Base-by-base conservation (phyloP, 2,888 invertebrate genomes). In the Epinotia demarniana region DNA sequence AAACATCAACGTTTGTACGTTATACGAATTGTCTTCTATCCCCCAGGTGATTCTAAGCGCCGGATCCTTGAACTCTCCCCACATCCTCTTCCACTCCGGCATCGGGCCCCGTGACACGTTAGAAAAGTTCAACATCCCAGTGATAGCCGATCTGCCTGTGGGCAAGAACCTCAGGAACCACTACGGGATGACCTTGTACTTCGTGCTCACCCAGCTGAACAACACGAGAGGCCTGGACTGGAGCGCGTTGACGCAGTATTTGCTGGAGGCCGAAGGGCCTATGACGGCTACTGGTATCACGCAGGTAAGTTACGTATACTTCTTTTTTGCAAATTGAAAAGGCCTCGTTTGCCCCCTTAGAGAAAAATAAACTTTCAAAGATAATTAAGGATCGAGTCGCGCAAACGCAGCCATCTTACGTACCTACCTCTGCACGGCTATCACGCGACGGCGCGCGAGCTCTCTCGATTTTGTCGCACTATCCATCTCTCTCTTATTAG, bases 111-210 rank as follows among this genome's bases (percentile, higher is more conserved):
- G 89, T 78, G 87, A 92, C 0, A 94, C 94, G 57, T 83, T 96
- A 1, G 83, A 91, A 5, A 84, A 88, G 23, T 90, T 95, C 33
- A 89, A 93, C 12, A 94, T 96, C 53, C 91, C 92, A 3, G 89
- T 95, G 16, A 83, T 95, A n/a, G 95, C 95, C 33, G 94, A 96
- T 79, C 88, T 96, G 11, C 96, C 96, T 0, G 96, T 96, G 0
- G 96, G 96, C 0, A 87, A 94, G 80, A 96, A 95, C 84, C 81
- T 96, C 46, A 94, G 94, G 77, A 96, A 96, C 82, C 96, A 96
- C 80, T 94, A 95, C 4, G 95, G 96, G 0, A 94, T 95, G 55
- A 95, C 95, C 13, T 72, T 96, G 46, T 89, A 91, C 58, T 96
- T 93, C 82, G 77, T 88, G 1, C 86, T 95, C 76, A 89, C 86